Conservation (phyloP, 2,888 invertebrate species). For the Aproaerema taeniolella region DNA sequence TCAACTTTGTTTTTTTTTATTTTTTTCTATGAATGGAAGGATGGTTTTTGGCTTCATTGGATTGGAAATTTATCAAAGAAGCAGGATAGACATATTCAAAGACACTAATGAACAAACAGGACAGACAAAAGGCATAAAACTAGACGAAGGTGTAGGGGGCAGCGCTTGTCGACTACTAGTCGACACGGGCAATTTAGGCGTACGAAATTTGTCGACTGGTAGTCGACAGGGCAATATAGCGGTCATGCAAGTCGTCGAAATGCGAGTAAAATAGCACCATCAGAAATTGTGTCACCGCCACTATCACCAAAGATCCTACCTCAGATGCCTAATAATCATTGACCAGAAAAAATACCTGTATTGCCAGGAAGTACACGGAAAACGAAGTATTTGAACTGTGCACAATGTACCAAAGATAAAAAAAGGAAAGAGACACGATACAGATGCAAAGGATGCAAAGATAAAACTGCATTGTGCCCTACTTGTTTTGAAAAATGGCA, state of each 20-base stretch:
- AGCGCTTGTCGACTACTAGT: background rate
- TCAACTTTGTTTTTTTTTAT: too few relatives aligned
- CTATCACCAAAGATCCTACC: background rate
- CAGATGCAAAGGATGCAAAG: conserved; percentile 1
- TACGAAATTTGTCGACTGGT: too few relatives aligned
- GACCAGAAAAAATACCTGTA: conserved; percentile 2
- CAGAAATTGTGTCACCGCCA: background rate
- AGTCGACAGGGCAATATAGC: too few relatives aligned
- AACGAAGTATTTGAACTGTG: conserved; percentile 4
- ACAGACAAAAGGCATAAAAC: too few relatives aligned
- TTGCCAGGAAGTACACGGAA: background rate
- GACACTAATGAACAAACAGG: too few relatives aligned
- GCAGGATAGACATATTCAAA: too few relatives aligned
- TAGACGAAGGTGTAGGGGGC: too few relatives aligned
- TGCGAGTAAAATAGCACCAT: too few relatives aligned
- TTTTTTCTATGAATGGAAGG: too few relatives aligned
- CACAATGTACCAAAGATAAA: conserved; percentile 12
- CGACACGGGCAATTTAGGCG: background rate
- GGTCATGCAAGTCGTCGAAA: too few relatives aligned
- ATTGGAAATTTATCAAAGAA: too few relatives aligned
- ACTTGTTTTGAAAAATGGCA: conserved; percentile 13
- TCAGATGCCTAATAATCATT: background rate
- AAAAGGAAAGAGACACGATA: conserved; percentile 10
- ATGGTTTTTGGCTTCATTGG: too few relatives aligned
- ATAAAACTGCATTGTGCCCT: conserved; percentile 7